Base-by-base conservation (phyloP, 2,888 invertebrate species). In the Augiades crinisus region DNA sequence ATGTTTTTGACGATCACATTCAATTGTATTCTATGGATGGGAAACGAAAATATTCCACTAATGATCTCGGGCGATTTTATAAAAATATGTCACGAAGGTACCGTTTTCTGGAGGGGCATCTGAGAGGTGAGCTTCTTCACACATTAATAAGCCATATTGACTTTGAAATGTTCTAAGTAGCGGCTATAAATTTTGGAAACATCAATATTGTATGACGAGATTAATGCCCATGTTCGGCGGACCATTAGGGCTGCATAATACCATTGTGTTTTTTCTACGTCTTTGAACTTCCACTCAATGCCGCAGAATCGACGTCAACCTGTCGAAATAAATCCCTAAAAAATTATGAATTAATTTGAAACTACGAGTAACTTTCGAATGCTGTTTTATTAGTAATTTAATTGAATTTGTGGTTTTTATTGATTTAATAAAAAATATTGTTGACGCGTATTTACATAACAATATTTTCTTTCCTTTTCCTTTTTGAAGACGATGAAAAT, bases 161-260 rank as follows among this genome's bases (percentile, higher is more conserved):
- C 85, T 88, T 85, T 84, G 67, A 81, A 74, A 85, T 84, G 72
- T 52, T 61, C 70, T 59, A 75, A 76, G 72, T 76, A 73, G 64
- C 65, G 75, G 78, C 82, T 65, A 88, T 88, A 88, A 89, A 89
- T 88, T 82, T 73, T 71, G 72, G 70, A 75, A 73, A 81, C 87
- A 86, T 88, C 85, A 87, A 88, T 88, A 86, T 87, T 86, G 81
- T 85, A 86, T 86, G 83, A 84, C 65, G 79, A 81, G 80, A 83
- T 87, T 82, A 88, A 89, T 88, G 88, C 86, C 87, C 86, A 84
- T 88, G 88, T 88, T 86, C 70, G 78, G 78, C 57, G 67, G 78
- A 72, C 86, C 88, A 88, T 86, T 88, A 85, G 80, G 80, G 71
- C 74, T 71, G 81, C 71, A 83, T 86, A 87, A 88, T 81, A 67